Base-by-base conservation (phyloP, 2,113 vertebrate genomes). In the Burhinus oedicnemus region DNA sequence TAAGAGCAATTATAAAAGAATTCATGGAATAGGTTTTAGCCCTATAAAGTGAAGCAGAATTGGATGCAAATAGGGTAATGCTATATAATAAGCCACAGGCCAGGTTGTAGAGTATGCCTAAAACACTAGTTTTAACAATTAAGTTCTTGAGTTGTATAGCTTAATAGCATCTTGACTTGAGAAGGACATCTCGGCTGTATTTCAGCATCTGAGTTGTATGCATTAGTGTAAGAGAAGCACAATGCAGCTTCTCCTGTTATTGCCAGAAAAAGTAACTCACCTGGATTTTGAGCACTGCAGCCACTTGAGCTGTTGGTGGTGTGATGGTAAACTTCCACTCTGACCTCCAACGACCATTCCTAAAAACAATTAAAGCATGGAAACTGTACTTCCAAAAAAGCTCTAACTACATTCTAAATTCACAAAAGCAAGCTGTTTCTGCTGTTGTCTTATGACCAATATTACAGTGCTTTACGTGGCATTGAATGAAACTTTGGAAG, bases 251-350 rank as follows among this genome's bases (percentile, higher is more conserved):
- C 58, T 82, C 51, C 45, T 21, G 23, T 14, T 75, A 49, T 3
- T 83, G 78, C 45, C 57, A 74, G 32, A 25, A 76, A 71, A 58
- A 65, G 78, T 7, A 79, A 72, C 97, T 95, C 57, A 99, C 99
- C 98, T 99, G 99, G 94, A 99, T 98, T 97, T 99, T 99, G 89
- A 99, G 98, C 93, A 99, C 99, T 90, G 99, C 99, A 85, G 98
- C 98, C 87, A 99, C 98, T 58, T 99, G 98, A 77, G 99, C 98
- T n/a, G 98, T 98, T 18, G 99, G 98, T 87, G 99, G 99, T 38
- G 99, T 99, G 91, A 99, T 96, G 38, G 97, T 99, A 89, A 99
- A 99, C 97, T 99, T 99, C 99, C 99, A 99, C 45, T 99, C 99
- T 74, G 99, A 99, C 82, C 99, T 98, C 98, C 98, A 99, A 64